Conservation (phyloP, 1,140 invertebrate genomes). For the Rhagoletis pomonella region DNA sequence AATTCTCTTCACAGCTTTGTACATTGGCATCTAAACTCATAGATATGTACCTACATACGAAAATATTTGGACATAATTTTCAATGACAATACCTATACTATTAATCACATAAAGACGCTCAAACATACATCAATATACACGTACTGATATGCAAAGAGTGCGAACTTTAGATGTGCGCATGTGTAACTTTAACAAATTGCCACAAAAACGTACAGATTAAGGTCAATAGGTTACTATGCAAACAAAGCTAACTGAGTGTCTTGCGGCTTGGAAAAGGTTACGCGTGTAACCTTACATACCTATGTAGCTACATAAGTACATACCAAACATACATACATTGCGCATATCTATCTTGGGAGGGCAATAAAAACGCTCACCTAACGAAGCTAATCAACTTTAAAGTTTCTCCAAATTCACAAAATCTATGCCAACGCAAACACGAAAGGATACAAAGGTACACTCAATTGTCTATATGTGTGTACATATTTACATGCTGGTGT, state of each 20-base stretch:
- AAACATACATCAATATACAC: not conserved
- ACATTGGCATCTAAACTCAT: no score
- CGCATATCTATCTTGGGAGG: not conserved
- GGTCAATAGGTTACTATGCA: slow-evolving; percentile 40
- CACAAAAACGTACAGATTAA: slow-evolving; percentile 32
- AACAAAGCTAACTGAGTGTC: not conserved
- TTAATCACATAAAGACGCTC: not conserved
- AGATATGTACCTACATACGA: no score
- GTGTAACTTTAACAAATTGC: slow-evolving; percentile 43
- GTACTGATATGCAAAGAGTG: not conserved
- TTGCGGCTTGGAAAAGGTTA: not conserved
- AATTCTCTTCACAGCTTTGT: no score
- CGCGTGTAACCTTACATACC: not conserved
- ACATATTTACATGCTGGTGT: not conserved
- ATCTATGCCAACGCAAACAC: slow-evolving; percentile 28
- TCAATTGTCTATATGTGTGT: not conserved
- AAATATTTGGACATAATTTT: no score
- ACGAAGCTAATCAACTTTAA: slow-evolving; percentile 48
- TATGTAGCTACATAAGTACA: not conserved
- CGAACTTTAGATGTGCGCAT: slow-evolving; percentile 27
- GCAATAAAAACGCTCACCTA: slow-evolving; percentile 13
- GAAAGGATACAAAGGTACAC: slow-evolving; percentile 24
- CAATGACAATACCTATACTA: no score
- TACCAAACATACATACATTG: not conserved
- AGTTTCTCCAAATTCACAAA: slow-evolving; percentile 37